Conservation (phyloP, 2,888 invertebrate genomes). For the Oegoconia quadripuncta region DNA sequence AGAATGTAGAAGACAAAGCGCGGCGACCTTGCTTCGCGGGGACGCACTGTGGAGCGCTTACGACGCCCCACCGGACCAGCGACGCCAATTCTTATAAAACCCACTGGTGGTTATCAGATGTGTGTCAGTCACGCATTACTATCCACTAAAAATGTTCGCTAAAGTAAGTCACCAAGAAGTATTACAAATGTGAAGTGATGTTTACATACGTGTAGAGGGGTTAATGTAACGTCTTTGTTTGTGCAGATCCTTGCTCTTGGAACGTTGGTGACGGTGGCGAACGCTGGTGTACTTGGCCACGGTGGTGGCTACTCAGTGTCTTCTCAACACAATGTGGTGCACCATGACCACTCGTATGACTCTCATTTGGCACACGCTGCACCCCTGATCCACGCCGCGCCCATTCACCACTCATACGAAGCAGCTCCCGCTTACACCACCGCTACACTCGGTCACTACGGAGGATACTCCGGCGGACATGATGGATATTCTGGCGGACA, state of each 20-base stretch:
- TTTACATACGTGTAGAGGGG: not conserved
- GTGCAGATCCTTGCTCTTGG: constrained; percentile 57
- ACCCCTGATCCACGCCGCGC: constrained; percentile 29
- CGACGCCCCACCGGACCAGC: constrained; percentile 65
- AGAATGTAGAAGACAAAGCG: constrained; percentile 70
- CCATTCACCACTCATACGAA: constrained; percentile 28
- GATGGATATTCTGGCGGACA: constrained; percentile 22
- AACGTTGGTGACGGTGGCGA: constrained; percentile 61
- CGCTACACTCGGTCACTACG: constrained; percentile 22
- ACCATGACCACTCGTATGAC: constrained; percentile 24
- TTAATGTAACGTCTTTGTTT: constrained; percentile 11
- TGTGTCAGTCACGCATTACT: constrained; percentile 68
- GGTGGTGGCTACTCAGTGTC: constrained; percentile 37
- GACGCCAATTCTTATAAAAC: constrained; percentile 70
- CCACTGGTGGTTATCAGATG: constrained; percentile 58
- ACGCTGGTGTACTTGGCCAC: constrained; percentile 67
- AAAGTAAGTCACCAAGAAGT: constrained; percentile 52
- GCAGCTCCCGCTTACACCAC: constrained; percentile 25
- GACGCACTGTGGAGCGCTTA: constrained; percentile 45
- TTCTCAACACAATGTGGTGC: constrained; percentile 35
- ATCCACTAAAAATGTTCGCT: constrained; percentile 67
- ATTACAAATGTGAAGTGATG: constrained; percentile 5
- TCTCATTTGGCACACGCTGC: constrained; percentile 32
- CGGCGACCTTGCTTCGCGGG: constrained; percentile 56
- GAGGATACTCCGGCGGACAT: constrained; percentile 18